phyloP scores from a whole-genome alignment of 2,113 vertebrate species.

The Rostratula benghalensis region DNA sequence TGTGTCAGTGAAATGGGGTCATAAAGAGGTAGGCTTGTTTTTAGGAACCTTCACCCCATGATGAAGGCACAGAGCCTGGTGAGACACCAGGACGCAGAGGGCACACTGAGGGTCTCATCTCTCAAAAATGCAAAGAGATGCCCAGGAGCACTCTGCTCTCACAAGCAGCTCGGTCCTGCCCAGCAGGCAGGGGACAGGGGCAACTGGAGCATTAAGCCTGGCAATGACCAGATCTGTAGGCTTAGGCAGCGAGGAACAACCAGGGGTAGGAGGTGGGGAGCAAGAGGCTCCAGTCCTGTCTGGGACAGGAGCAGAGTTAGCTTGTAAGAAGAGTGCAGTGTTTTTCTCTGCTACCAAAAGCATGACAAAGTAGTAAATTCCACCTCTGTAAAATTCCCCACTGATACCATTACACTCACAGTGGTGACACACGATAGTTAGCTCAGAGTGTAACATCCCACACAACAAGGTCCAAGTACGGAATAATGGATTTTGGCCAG shows the following conservation, averaged over 20 bases:
- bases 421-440: rapidly evolving
- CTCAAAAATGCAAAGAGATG: not conserved
- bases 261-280: rapidly evolving
- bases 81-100: not conserved
- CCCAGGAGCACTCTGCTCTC: rapidly evolving
- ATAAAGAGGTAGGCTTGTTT: not conserved
- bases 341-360: not conserved
- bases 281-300: not conserved
- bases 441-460: not conserved
- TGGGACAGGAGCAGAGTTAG: not conserved
- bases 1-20: not conserved
- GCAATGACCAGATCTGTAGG: not conserved
- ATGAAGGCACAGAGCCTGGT: too few relatives aligned
- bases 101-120: not conserved
- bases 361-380: not conserved
- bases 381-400: not conserved
- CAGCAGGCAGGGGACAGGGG: rapidly evolving
- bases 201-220: not conserved
- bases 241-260: not conserved
- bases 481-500: not conserved
- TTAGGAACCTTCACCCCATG: not conserved
- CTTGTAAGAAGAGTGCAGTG: rapidly evolving
- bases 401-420: not conserved
- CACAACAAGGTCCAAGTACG: not conserved
- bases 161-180: not conserved